Evolutionary conservation across 1,140 invertebrate genomes (phyloP).

Genomic region (Macrocentrus cingulum): DNA sequence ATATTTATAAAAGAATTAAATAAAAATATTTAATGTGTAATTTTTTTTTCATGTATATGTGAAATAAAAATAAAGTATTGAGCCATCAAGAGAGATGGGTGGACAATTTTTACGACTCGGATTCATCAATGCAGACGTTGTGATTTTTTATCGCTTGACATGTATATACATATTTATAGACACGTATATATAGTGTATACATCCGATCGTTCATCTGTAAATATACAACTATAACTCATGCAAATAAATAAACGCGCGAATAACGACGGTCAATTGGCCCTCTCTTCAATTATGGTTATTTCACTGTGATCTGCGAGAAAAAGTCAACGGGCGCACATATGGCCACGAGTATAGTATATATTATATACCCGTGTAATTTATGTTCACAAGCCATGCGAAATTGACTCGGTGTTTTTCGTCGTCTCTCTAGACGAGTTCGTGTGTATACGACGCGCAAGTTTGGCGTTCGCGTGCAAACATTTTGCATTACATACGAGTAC

Average conservation of each 20-base stretch:
- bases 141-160: no score
- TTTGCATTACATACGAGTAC: slow-evolving; percentile 29
- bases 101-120: no score
- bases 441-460: slow-evolving; percentile 5
- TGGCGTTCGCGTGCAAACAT: slow-evolving; percentile 32
- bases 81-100: no score
- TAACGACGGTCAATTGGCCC: slow-evolving; percentile 30
- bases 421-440: not conserved
- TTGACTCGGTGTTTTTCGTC: slow-evolving; percentile 10
- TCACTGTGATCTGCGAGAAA: slow-evolving; percentile 22
- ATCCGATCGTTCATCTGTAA: not conserved
- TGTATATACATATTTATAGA: not conserved
- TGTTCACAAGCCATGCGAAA: slow-evolving; percentile 30
- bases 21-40: no score
- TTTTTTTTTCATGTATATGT: no score
- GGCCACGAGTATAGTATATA: not conserved
- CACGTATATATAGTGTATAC: slow-evolving; percentile 1
- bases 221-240: not conserved
- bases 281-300: slow-evolving; percentile 33
- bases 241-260: slow-evolving; percentile 8
- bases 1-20: no score
- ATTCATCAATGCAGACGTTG: no score
- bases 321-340: slow-evolving; percentile 26
- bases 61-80: no score
- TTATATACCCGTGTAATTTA: slow-evolving; percentile 31